phyloP scores from a whole-genome alignment of 2,888 invertebrate species.

The Phaedon cochleariae region DNA sequence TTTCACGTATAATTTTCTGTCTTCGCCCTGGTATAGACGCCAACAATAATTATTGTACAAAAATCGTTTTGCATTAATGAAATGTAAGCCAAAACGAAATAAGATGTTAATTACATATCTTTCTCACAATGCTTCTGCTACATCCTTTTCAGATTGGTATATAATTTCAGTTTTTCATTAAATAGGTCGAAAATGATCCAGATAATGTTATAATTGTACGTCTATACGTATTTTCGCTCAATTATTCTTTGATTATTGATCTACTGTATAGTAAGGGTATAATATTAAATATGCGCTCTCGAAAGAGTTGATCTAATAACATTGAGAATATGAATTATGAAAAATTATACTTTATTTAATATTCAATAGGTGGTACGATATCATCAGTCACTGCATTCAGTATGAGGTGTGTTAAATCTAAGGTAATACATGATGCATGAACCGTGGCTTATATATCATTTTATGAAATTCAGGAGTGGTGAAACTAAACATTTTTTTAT shows the following conservation, averaged over 20 bases:
- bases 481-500: no score
- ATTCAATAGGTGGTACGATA: no score
- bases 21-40: conserved; percentile 26
- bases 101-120: conserved; percentile 33
- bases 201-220: conserved; percentile 11
- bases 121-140: conserved; percentile 31
- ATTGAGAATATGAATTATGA: no score
- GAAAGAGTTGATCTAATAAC: no score
- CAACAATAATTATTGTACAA: conserved; percentile 28
- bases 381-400: no score
- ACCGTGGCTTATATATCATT: no score
- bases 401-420: no score
- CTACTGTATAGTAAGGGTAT: background rate
- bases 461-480: no score
- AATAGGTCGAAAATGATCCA: conserved; percentile 1
- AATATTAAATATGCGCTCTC: background rate
- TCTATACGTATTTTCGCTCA: background rate
- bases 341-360: no score
- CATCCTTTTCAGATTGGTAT: conserved; percentile 26
- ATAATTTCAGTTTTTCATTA: conserved; percentile 23
- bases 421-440: no score
- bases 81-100: conserved; percentile 22
- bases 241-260: background rate
- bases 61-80: conserved; percentile 25
- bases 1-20: conserved; percentile 28